Evolutionary conservation across 2,797 vertebrate genomes (phyloP).

Genomic region (Paedocypris micromegethes): DNA sequence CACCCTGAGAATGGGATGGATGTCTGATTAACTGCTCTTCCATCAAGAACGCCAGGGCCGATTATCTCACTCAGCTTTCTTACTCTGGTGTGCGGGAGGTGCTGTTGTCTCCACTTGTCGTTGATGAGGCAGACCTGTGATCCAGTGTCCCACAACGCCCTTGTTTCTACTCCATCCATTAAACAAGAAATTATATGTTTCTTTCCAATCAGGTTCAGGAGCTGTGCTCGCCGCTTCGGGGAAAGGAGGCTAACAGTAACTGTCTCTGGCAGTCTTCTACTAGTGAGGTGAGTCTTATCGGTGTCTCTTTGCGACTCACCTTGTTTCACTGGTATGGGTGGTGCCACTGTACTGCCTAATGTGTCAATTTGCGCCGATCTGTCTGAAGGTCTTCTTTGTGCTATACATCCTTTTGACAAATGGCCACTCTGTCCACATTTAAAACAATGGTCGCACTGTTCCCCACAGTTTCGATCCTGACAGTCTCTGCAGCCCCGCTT

Average conservation of each 20-base stretch:
- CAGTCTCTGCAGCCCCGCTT: neutral
- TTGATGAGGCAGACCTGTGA: slow-evolving; percentile 7
- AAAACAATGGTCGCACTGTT: slow-evolving; percentile 6
- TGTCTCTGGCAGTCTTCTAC: neutral
- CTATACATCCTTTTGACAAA: neutral
- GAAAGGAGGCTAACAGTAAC: neutral
- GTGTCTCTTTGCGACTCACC: too few relatives aligned
- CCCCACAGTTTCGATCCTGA: neutral
- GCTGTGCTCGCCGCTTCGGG: neutral
- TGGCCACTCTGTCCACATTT: neutral
- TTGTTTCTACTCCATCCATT: neutral
- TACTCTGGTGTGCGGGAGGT: neutral
- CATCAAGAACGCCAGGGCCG: neutral
- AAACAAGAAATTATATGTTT: slow-evolving; percentile 14
- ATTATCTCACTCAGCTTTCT: neutral
- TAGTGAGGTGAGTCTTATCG: too few relatives aligned
- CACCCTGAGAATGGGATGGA: neutral
- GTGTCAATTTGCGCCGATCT: neutral
- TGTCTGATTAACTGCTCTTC: neutral
- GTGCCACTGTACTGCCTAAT: neutral
- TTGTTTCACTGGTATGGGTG: neutral
- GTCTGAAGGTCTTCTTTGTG: neutral
- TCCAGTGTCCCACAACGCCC: neutral
- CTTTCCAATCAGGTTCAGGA: slow-evolving; percentile 6
- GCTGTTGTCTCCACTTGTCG: neutral